These are phyloP conservation scores for Parochlus steinenii DNA, from an alignment of 2,888 invertebrate species.

Conservation along the genomic window DNA sequence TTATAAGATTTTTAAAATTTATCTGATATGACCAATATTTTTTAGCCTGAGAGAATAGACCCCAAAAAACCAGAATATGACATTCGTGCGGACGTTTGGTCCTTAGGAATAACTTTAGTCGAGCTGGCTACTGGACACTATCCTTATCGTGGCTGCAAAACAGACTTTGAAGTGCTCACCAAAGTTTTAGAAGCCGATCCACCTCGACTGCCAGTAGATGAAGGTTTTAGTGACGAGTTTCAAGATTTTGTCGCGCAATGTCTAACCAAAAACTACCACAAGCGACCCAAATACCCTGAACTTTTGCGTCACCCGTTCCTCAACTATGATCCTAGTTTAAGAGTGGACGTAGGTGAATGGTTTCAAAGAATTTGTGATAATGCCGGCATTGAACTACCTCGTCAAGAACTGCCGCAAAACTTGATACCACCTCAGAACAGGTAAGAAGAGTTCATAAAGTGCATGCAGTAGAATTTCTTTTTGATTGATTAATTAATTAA, in stretches of 20 bases:
- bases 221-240: slow-evolving; percentile 70
- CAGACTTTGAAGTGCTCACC: slow-evolving; percentile 93
- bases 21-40: slow-evolving; percentile 15
- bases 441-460: slow-evolving; percentile 18
- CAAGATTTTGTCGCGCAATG: slow-evolving; percentile 81
- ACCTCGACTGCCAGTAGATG: slow-evolving; percentile 61
- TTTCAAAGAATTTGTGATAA: slow-evolving; percentile 30
- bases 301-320: slow-evolving; percentile 80
- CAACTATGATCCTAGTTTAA: slow-evolving; percentile 52
- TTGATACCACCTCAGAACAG: slow-evolving; percentile 4
- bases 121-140: slow-evolving; percentile 94
- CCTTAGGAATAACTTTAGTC: slow-evolving; percentile 87
- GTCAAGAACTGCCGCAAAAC: slow-evolving; percentile 2
- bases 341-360: slow-evolving; percentile 70
- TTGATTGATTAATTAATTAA: slow-evolving; percentile 12
- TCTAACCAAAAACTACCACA: slow-evolving; percentile 83
- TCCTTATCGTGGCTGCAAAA: slow-evolving; percentile 87
- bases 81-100: slow-evolving; percentile 99
- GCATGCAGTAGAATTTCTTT: slow-evolving; percentile 14
- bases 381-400: slow-evolving; percentile 9
- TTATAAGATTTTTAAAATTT: slow-evolving; percentile 1
- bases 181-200: slow-evolving; percentile 83
- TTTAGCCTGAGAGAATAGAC: slow-evolving; percentile 91
- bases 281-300: slow-evolving; percentile 86
- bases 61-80: slow-evolving; percentile 92